These are phyloP conservation scores for Spisula subtruncata DNA, from an alignment of 2,888 invertebrate genomes.

Conservation along the genomic window DNA sequence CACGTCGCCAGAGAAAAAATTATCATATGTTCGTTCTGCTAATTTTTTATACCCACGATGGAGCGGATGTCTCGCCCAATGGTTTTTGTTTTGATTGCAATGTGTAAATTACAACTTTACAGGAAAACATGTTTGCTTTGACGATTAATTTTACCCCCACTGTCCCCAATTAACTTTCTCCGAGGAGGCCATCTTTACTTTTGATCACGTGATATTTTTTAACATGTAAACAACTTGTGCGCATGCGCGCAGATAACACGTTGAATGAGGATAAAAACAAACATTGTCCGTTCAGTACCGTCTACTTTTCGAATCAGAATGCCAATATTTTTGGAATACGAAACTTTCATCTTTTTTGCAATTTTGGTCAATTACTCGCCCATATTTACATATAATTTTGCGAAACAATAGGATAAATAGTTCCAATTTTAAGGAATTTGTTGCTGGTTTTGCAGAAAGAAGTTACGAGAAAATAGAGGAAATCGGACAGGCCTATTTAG, in stretches of 20 bases:
- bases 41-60: neutral
- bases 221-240: slow-evolving; percentile 78
- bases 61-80: neutral
- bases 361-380: no score
- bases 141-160: slow-evolving; percentile 4
- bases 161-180: slow-evolving; percentile 32
- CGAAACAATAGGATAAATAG: no score
- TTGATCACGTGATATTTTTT: slow-evolving; percentile 58
- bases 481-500: no score
- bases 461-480: no score
- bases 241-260: slow-evolving; percentile 67
- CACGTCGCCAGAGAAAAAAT: neutral
- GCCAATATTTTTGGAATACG: no score
- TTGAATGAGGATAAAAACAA: neutral
- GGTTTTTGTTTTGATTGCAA: neutral
- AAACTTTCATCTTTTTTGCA: no score
- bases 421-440: no score
- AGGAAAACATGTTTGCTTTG: neutral
- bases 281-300: neutral
- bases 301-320: no score
- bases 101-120: neutral
- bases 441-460: no score
- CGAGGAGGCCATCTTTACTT: slow-evolving; percentile 64
- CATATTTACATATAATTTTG: no score
- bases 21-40: neutral